Conservation (phyloP, 2,113 vertebrate genomes). For the Rhinolophus ferrumequinum region DNA sequence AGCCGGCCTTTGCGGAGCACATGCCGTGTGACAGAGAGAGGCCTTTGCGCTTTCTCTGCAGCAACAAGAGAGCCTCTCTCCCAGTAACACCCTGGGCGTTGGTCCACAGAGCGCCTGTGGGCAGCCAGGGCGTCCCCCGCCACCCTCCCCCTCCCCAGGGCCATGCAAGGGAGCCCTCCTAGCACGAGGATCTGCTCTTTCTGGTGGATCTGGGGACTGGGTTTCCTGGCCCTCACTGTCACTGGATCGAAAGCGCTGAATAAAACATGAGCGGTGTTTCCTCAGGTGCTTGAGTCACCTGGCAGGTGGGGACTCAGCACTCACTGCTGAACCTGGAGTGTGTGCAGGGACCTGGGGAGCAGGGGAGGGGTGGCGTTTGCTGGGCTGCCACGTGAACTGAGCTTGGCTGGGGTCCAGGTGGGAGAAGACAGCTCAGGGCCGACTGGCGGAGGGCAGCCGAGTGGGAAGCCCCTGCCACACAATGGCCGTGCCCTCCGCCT, state of each 20-base stretch:
- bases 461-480: neutral
- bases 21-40: fast-evolving
- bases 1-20: neutral
- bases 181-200: neutral
- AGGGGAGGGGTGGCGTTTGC: neutral
- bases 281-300: neutral
- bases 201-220: neutral
- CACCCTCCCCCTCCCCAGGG: too few relatives aligned
- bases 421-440: neutral
- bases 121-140: neutral
- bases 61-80: neutral
- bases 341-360: neutral
- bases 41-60: neutral
- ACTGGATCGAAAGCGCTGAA: neutral
- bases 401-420: fast-evolving
- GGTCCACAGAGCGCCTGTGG: fast-evolving
- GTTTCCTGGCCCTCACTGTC: neutral
- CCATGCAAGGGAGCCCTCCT: neutral
- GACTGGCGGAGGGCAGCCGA: fast-evolving
- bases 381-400: neutral
- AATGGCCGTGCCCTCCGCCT: fast-evolving
- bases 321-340: fast-evolving
- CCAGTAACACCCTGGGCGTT: fast-evolving
- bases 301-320: neutral
- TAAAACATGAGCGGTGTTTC: neutral